phyloP scores from a whole-genome alignment of 2,888 invertebrate species.

The Tribolium freemani region DNA sequence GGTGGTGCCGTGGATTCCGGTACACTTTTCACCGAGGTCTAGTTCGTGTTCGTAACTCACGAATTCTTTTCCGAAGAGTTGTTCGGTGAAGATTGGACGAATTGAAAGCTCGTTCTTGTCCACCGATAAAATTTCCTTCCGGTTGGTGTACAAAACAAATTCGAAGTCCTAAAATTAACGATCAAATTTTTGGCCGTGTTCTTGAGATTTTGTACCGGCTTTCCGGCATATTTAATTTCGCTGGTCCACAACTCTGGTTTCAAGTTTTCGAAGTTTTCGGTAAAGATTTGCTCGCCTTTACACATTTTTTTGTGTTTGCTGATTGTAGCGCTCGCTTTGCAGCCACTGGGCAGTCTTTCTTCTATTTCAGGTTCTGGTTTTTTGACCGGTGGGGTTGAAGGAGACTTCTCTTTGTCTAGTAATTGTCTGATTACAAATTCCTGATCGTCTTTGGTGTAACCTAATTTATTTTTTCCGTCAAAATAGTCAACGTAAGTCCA shows the following conservation, averaged over 20 bases:
- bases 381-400: background rate
- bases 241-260: constrained; percentile 67
- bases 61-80: constrained; percentile 71
- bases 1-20: constrained; percentile 57
- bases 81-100: constrained; percentile 72
- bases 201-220: constrained; percentile 70
- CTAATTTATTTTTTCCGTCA: constrained; percentile 70
- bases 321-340: constrained; percentile 48
- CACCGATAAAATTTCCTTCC: constrained; percentile 71
- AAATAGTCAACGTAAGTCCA: constrained; percentile 83
- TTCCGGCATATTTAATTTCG: constrained; percentile 70
- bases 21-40: constrained; percentile 65
- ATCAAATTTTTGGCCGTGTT: background rate
- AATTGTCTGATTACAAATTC: constrained; percentile 68
- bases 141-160: constrained; percentile 77
- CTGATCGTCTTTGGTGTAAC: constrained; percentile 77
- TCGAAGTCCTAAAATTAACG: constrained; percentile 74
- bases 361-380: background rate
- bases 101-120: constrained; percentile 73
- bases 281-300: constrained; percentile 74
- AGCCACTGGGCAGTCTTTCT: constrained; percentile 2
- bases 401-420: background rate
- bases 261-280: constrained; percentile 67
- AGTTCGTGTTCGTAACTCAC: constrained; percentile 60
- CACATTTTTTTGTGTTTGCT: constrained; percentile 63